Evolutionary conservation across 2,797 vertebrate species (phyloP).

Genomic region (Brotula barbata): DNA sequence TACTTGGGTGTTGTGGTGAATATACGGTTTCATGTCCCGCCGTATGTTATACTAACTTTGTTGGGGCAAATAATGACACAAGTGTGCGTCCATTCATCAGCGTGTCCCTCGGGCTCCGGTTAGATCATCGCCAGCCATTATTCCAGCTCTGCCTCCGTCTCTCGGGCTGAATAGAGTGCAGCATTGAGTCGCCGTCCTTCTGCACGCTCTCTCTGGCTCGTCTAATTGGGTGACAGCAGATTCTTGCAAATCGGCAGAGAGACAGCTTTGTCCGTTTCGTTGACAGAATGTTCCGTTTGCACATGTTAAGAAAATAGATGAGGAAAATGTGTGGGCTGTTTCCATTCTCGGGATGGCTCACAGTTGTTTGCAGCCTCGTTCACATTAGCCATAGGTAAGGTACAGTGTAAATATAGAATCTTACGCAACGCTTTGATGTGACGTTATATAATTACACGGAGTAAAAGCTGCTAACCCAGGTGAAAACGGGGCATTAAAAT

Average conservation of each 20-base stretch:
- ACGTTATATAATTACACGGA: slow-evolving; percentile 53
- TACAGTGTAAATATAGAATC: slow-evolving; percentile 58
- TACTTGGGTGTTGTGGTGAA: slow-evolving; percentile 1
- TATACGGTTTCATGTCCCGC: slow-evolving; percentile 9
- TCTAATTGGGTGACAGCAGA: slow-evolving; percentile 15
- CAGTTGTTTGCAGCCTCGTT: slow-evolving; percentile 40
- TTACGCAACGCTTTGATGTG: slow-evolving; percentile 57
- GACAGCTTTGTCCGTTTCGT: slow-evolving; percentile 17
- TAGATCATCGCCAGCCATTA: slow-evolving; percentile 14
- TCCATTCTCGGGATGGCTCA: slow-evolving; percentile 11
- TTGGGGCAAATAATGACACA: slow-evolving; percentile 27
- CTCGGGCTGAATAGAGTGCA: not conserved
- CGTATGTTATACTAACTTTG: slow-evolving; percentile 15
- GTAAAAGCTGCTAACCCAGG: slow-evolving; percentile 19
- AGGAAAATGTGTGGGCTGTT: slow-evolving; percentile 11
- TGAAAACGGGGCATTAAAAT: slow-evolving; percentile 15
- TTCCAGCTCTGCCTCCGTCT: not conserved
- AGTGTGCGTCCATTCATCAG: not conserved
- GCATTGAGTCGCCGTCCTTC: slow-evolving; percentile 1
- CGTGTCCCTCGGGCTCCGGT: not conserved
- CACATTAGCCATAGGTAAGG: slow-evolving; percentile 47
- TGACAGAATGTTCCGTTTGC: not conserved
- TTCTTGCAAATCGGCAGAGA: slow-evolving; percentile 22
- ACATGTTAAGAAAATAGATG: not conserved
- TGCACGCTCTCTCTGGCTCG: not conserved